Percentiles rank a stretch among this genome's conserved stretches.
Evolutionary conservation across 1,140 invertebrate species (phyloP).

Genomic region (Drosophila melanogaster): Release_6_plus_ISO1_MT NC_004354.4:5445001-5445500

Average conservation of each 20-base stretch:
- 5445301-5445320: constrained; percentile 33
- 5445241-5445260: constrained; percentile 17
- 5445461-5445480: background rate
- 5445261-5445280: constrained; percentile 4
- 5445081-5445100: no score
- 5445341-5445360: constrained; percentile 15
- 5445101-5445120: background rate
- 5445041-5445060: no score
- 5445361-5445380: background rate
- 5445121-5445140: background rate
- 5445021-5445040: background rate
- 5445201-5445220: constrained; percentile 35
- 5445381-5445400: constrained; percentile 25
- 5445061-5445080: no score
- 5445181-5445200: constrained; percentile 15
- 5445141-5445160: background rate
- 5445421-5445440: background rate
- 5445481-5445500: constrained; percentile 45
- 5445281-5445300: background rate
- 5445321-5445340: constrained; percentile 38
- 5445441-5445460: background rate
- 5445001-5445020: background rate
- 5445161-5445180: constrained; percentile 31
- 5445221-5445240: background rate
- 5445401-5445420: constrained; percentile 28